Evolutionary conservation across 92 coral and sea anemone species (phyloP).

Genomic region (Actinostola sp.): DNA sequence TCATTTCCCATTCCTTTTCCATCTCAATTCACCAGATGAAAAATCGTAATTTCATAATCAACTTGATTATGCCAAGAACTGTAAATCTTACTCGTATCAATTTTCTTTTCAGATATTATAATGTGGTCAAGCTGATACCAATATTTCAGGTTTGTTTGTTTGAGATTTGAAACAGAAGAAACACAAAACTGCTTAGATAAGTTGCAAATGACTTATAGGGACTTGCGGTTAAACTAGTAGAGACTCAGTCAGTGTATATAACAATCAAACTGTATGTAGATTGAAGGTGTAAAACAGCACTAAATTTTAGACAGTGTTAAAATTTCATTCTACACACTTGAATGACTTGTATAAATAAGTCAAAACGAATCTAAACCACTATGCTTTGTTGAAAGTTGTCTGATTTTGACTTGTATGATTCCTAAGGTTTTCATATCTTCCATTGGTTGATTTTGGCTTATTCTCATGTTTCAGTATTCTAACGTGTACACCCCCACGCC

Average conservation of each 20-base stretch:
- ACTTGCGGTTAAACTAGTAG: too few relatives aligned
- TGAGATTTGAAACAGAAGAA: too few relatives aligned
- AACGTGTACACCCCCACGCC: constrained; percentile 97
- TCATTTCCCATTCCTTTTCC: too few relatives aligned
- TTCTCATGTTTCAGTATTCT: constrained; percentile 62
- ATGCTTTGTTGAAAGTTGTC: too few relatives aligned
- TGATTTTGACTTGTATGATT: neutral
- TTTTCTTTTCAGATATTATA: constrained; percentile 61
- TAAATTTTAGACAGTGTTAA: too few relatives aligned
- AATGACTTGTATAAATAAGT: too few relatives aligned
- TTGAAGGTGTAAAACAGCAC: too few relatives aligned
- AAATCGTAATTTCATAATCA: neutral
- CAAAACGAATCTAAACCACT: too few relatives aligned
- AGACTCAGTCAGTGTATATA: too few relatives aligned
- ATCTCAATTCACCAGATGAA: neutral
- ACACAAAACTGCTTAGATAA: neutral
- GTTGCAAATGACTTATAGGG: too few relatives aligned
- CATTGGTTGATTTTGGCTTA: neutral
- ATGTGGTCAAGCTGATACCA: constrained; percentile 85
- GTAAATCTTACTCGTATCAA: neutral
- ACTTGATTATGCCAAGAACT: neutral
- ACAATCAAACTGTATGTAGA: too few relatives aligned
- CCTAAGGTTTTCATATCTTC: neutral
- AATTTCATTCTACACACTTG: too few relatives aligned
- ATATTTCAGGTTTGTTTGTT: constrained; percentile 81